Base-by-base conservation (phyloP, 2,797 vertebrate genomes). In the Scleropages formosus region DNA sequence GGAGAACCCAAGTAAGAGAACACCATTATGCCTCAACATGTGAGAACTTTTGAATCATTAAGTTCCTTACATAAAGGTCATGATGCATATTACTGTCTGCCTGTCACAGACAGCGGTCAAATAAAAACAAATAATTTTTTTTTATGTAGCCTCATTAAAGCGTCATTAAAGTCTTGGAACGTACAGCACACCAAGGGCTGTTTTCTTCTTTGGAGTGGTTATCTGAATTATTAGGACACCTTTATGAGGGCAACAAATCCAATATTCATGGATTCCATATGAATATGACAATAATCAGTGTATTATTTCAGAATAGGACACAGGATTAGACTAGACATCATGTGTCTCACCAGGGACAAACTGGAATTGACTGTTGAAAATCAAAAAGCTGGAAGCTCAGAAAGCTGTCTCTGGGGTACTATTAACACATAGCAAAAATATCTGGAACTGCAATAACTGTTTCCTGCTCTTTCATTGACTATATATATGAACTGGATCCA, bases 41-140 rank as follows among this genome's bases (percentile, higher is more conserved):
- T 58, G n/a, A 58, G 12, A 56, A 75, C 75, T n/a, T n/a, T n/a
- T 67, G 44, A 47, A 75, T 53, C 20, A 12, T 18, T 58, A 20
- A 49, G 46, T 8, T 15, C 49, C n/a, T 13, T 11, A 20, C 44
- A 51, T 26, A 69, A 51, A 13, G 69, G 26, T 7, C 67, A 69
- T 46, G 24, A 7, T 51, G 20, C 53, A 56, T 56, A 12, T 56
- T 56, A 56, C 53, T 56, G 2, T 18, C 2, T 3, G 1, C 53
- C 18, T 18, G 69, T 71, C 27, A n/a, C 16, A 71, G 26, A 58
- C 26, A 56, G 68, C 53, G 49, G 69, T 26, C 51, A 58, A 44
- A 67, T 44, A 56, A 11, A 71, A 75, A 24, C 53, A 67, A 58
- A 60, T 68, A 53, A 60, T n/a, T 27, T 6, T 31, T 51, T 65